A percentile compares a stretch with the other conserved stretches of the same genome.
Evolutionary conservation across 2,113 vertebrate species (phyloP).

Genomic region (Tichodroma muraria): DNA sequence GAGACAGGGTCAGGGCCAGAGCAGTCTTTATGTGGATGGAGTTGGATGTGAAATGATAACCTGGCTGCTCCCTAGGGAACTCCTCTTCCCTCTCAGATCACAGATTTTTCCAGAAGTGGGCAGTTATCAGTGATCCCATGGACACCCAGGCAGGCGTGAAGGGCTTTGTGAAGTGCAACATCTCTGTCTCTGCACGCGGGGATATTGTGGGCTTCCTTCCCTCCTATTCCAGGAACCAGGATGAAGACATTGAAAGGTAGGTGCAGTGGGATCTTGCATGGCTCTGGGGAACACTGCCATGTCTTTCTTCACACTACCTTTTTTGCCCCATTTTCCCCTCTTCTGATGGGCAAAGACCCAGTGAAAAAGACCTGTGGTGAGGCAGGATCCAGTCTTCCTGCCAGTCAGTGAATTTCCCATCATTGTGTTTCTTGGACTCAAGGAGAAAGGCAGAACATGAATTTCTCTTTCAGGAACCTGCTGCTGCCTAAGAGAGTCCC

Average conservation of each 20-base stretch:
- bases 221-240: slow-evolving; percentile 47
- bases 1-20: not conserved
- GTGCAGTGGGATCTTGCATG: not conserved
- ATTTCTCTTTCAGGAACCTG: slow-evolving; percentile 76
- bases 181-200: slow-evolving; percentile 80
- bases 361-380: not conserved
- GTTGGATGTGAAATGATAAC: not conserved
- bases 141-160: slow-evolving; percentile 87
- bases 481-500: slow-evolving; percentile 84
- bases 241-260: slow-evolving; percentile 88
- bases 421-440: not conserved
- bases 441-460: not conserved
- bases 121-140: slow-evolving; percentile 84
- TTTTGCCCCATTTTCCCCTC: not conserved
- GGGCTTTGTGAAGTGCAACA: slow-evolving; percentile 87
- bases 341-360: not conserved
- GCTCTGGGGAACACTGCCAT: not conserved
- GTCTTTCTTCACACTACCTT: not conserved
- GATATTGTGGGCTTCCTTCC: slow-evolving; percentile 71
- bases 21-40: accelerated
- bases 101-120: slow-evolving; percentile 93
- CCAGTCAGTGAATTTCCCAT: not conserved
- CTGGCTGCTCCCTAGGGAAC: not conserved
- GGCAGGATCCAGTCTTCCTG: not conserved
- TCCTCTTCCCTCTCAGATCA: slow-evolving; percentile 73